Evolutionary conservation across 2,888 invertebrate genomes (phyloP).

Genomic region (Phyllotreta striolata): DNA sequence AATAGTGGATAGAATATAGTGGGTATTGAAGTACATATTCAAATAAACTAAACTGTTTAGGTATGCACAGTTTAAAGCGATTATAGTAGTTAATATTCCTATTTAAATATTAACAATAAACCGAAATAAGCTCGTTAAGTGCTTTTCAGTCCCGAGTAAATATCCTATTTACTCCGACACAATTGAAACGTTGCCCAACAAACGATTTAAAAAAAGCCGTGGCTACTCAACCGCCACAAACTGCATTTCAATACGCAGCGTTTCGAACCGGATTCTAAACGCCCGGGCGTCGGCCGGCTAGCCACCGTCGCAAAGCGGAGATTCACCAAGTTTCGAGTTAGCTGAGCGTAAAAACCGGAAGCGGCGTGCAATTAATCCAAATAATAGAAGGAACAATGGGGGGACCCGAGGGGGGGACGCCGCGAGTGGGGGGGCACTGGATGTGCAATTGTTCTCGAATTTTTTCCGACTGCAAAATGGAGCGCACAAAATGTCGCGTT

Average conservation of each 20-base stretch:
- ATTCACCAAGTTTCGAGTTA: slow-evolving; percentile 37
- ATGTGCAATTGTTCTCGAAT: slow-evolving; percentile 48
- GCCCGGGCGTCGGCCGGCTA: not conserved
- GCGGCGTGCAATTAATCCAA: slow-evolving; percentile 54
- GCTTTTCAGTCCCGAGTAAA: slow-evolving; percentile 19
- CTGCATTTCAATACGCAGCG: not conserved
- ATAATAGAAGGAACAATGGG: slow-evolving; percentile 54
- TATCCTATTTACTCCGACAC: slow-evolving; percentile 24
- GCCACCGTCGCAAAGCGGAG: slow-evolving; percentile 20
- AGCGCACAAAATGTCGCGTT: not conserved
- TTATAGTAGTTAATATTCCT: slow-evolving; percentile 14
- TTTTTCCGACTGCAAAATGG: slow-evolving; percentile 45
- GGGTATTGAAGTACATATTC: not conserved
- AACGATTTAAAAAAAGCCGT: slow-evolving; percentile 16
- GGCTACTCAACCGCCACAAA: slow-evolving; percentile 6
- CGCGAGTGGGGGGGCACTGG: slow-evolving; percentile 44
- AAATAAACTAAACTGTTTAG: not conserved
- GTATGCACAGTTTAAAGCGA: not conserved
- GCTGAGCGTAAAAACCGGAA: slow-evolving; percentile 54
- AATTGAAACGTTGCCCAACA: slow-evolving; percentile 34
- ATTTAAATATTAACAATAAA: slow-evolving; percentile 15
- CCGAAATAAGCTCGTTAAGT: slow-evolving; percentile 24
- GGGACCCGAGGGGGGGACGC: slow-evolving; percentile 45
- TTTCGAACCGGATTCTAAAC: not conserved
- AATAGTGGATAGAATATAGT: too few relatives aligned